Conservation (phyloP, 1,140 invertebrate genomes). For the Rhizoglyphus robini region DNA sequence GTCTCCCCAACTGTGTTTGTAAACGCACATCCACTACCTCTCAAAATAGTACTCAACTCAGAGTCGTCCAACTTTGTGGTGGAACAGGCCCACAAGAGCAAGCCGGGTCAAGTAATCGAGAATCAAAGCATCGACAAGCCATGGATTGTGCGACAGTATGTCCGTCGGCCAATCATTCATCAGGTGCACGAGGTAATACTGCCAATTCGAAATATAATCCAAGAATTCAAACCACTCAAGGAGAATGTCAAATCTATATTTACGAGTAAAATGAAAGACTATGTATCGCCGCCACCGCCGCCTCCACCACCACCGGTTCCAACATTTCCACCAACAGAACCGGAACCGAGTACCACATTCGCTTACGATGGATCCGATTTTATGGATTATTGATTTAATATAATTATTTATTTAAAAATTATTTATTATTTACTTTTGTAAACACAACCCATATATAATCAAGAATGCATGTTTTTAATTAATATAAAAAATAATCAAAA, state of each 20-base stretch:
- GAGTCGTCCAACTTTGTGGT: neutral
- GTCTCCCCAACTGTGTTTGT: neutral
- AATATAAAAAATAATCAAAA: too few species aligned
- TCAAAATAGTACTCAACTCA: neutral
- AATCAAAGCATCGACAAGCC: neutral
- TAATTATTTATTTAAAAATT: too few species aligned
- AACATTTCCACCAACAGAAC: too few species aligned
- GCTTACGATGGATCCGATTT: too few species aligned
- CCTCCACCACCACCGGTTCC: neutral
- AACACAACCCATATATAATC: too few species aligned
- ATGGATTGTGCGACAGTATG: neutral
- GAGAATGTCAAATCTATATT: neutral
- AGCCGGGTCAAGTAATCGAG: neutral
- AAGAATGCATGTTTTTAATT: too few species aligned
- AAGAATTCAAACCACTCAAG: neutral
- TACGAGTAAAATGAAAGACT: neutral
- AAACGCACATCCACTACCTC: neutral
- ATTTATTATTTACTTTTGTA: too few species aligned
- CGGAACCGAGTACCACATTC: too few species aligned
- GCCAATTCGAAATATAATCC: neutral
- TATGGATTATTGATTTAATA: too few species aligned
- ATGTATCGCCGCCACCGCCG: neutral
- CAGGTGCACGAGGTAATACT: neutral
- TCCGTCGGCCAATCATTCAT: neutral
- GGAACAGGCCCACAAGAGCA: neutral